phyloP scores from a whole-genome alignment of 2,113 vertebrate species.

The Podiceps cristatus region DNA sequence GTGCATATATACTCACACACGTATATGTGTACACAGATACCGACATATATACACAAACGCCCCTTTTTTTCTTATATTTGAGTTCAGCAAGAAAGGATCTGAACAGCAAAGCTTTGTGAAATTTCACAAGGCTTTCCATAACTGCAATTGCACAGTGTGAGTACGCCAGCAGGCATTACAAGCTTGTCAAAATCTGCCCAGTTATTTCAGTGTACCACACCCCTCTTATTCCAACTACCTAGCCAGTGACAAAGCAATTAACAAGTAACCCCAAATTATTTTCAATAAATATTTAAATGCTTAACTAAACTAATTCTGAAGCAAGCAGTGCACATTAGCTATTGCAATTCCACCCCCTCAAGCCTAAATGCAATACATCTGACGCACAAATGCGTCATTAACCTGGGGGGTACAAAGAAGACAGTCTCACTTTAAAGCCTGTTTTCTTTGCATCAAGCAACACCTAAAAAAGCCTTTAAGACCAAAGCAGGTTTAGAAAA shows the following conservation, averaged over 20 bases:
- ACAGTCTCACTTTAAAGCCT: not conserved
- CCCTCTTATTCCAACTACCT: not conserved
- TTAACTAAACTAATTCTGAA: not conserved
- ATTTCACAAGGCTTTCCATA: slow-evolving; percentile 12
- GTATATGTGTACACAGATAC: accelerated
- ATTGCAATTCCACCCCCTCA: slow-evolving; percentile 13
- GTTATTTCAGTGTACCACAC: slow-evolving; percentile 28
- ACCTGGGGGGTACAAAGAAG: not conserved
- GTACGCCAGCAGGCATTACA: not conserved
- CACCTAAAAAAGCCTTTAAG: not conserved
- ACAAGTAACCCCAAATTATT: not conserved
- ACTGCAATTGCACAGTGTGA: not conserved
- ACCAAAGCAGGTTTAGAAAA: not conserved
- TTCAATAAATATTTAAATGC: not conserved
- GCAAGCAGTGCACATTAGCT: not conserved
- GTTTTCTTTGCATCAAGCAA: not conserved
- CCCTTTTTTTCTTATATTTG: not conserved
- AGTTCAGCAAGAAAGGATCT: not conserved
- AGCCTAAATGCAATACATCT: not conserved
- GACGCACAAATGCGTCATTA: not conserved
- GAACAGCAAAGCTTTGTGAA: not conserved
- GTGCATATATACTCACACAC: no score
- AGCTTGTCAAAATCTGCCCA: slow-evolving; percentile 13
- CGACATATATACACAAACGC: accelerated
- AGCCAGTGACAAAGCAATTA: slow-evolving; percentile 28